phyloP scores from a whole-genome alignment of 2,797 vertebrate species.

The Perodicticus potto region DNA sequence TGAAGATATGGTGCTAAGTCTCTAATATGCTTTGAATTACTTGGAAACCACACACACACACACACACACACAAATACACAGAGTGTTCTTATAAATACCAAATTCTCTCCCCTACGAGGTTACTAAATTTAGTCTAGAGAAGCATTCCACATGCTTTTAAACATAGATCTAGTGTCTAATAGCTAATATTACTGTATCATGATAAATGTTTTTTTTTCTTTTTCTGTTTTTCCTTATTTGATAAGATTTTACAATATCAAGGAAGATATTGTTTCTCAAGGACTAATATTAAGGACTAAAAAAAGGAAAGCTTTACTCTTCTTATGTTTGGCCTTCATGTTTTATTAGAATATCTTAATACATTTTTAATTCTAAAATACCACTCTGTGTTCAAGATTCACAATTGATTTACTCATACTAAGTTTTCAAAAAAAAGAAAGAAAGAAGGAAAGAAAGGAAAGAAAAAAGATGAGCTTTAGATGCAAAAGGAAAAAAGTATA shows the following conservation, averaged over 20 bases:
- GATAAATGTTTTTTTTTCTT: not conserved
- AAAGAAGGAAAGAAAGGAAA: too few relatives aligned
- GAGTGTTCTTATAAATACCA: conserved; percentile 66
- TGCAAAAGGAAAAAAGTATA: not conserved
- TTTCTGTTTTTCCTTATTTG: conserved; percentile 39
- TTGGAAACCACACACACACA: conserved; percentile 5
- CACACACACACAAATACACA: not conserved
- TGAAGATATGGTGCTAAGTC: conserved; percentile 34
- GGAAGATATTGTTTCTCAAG: not conserved
- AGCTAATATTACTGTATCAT: conserved; percentile 26
- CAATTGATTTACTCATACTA: not conserved
- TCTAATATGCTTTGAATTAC: conserved; percentile 67
- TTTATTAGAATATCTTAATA: conserved; percentile 12
- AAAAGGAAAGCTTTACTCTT: not conserved
- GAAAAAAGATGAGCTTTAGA: not conserved
- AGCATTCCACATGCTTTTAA: conserved; percentile 65
- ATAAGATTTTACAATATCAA: conserved; percentile 21
- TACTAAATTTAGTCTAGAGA: conserved; percentile 74
- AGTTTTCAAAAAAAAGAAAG: not conserved
- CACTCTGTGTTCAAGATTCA: conserved; percentile 40
- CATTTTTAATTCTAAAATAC: conserved; percentile 27
- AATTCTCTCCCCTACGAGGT: conserved; percentile 55
- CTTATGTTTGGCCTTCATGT: not conserved
- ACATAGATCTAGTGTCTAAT: conserved; percentile 34
- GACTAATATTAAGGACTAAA: not conserved